Conservation (phyloP, 2,797 vertebrate species). For the Oreortyx pictus region DNA sequence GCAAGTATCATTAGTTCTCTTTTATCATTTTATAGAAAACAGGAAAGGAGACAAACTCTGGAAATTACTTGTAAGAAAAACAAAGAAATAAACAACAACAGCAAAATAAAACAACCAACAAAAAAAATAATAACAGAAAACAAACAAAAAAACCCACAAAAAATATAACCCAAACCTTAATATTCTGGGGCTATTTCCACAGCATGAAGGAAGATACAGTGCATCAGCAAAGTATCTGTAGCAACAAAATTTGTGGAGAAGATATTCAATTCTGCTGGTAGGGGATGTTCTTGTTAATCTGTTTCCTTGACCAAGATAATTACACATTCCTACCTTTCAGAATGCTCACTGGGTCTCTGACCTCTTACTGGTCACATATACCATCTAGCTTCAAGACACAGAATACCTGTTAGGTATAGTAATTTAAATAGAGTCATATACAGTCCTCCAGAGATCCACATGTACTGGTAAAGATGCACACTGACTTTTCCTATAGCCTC, state of each 20-base stretch:
- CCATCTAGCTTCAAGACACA: not conserved
- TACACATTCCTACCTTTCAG: not conserved
- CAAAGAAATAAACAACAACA: no score
- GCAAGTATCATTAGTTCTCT: not conserved
- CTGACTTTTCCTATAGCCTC: not conserved
- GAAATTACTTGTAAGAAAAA: no score
- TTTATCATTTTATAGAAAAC: not conserved
- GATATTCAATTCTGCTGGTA: not conserved
- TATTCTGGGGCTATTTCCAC: not conserved
- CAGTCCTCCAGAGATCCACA: not conserved
- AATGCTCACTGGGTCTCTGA: not conserved
- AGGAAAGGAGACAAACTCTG: not conserved
- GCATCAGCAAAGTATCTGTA: not conserved
- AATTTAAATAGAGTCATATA: not conserved
- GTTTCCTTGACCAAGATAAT: not conserved
- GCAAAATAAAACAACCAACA: no score
- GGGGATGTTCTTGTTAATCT: not conserved
- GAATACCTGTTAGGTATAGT: not conserved
- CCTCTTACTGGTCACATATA: not conserved
- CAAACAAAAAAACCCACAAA: no score
- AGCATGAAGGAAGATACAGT: not conserved
- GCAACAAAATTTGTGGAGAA: not conserved
- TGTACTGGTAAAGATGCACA: not conserved
- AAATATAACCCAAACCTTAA: not conserved
- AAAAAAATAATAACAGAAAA: no score